Evolutionary conservation across 2,888 invertebrate species (phyloP).

Genomic region (Schizaphis graminum): DNA sequence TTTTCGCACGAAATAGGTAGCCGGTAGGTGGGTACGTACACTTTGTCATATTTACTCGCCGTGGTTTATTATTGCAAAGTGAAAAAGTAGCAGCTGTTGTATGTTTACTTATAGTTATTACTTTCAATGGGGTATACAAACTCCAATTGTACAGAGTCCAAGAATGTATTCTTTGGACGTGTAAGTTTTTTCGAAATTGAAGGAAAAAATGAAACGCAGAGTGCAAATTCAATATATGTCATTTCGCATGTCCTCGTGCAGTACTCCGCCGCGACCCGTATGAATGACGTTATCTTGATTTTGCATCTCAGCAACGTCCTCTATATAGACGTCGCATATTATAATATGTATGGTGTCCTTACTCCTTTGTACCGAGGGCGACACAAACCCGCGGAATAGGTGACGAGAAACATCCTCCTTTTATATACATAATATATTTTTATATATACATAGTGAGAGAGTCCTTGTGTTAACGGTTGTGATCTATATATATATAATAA

Average conservation of each 20-base stretch:
- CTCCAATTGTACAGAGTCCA: conserved; percentile 33
- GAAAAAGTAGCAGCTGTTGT: conserved; percentile 12
- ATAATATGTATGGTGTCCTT: conserved; percentile 6
- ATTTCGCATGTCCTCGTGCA: conserved; percentile 22
- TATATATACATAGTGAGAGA: not conserved
- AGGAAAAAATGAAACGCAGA: conserved; percentile 35
- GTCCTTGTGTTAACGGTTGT: not conserved
- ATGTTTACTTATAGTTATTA: conserved; percentile 36
- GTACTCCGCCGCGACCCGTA: not conserved
- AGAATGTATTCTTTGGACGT: conserved; percentile 36
- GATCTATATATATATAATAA: not conserved
- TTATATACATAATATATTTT: not conserved
- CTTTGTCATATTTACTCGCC: conserved; percentile 3
- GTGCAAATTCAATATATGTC: conserved; percentile 54
- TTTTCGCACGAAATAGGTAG: conserved; percentile 6
- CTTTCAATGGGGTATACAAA: conserved; percentile 45
- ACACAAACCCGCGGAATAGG: conserved; percentile 38
- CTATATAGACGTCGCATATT: not conserved
- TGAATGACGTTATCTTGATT: conserved; percentile 61
- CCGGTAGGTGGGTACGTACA: not conserved
- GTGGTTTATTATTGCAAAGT: conserved; percentile 17
- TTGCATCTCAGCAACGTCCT: conserved; percentile 27
- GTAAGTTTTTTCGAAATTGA: conserved; percentile 41
- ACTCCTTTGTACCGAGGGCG: conserved; percentile 14
- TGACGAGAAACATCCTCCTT: conserved; percentile 37